phyloP scores from a whole-genome alignment of 2,113 vertebrate genomes.

The Mirza zaza region DNA sequence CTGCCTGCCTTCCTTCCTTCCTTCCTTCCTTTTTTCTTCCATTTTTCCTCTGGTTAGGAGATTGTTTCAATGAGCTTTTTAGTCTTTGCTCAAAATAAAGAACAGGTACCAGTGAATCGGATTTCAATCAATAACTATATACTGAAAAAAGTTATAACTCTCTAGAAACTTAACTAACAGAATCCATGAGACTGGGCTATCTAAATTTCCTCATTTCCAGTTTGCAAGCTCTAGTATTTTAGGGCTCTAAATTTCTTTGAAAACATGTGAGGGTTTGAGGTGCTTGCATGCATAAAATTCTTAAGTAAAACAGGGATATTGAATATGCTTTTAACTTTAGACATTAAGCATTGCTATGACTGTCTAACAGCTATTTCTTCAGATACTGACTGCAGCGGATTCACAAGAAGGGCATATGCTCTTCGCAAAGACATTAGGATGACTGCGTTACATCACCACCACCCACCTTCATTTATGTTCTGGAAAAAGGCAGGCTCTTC shows the following conservation, averaged over 20 bases:
- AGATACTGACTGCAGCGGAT: neutral
- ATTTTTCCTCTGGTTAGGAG: neutral
- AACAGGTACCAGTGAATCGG: neutral
- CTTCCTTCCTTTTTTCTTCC: neutral
- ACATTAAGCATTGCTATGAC: neutral
- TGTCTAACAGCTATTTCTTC: neutral
- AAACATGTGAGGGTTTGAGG: neutral
- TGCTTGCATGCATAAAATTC: neutral
- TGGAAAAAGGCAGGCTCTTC: slow-evolving; percentile 9
- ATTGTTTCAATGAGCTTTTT: neutral
- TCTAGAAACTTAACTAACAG: neutral
- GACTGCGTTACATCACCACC: slow-evolving; percentile 24
- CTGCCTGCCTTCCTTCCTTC: accelerated
- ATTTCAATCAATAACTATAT: neutral
- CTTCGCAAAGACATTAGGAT: neutral
- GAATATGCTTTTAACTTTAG: slow-evolving; percentile 24
- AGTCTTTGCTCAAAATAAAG: slow-evolving; percentile 7
- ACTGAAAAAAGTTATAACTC: neutral
- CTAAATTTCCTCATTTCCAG: neutral
- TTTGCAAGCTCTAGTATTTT: neutral
- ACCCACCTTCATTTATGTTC: slow-evolving; percentile 28
- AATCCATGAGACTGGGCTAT: neutral
- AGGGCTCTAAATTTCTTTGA: slow-evolving; percentile 5
- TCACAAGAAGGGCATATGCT: neutral
- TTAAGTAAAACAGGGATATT: neutral